Base-by-base conservation (phyloP, 2,888 invertebrate genomes). In the Pterobdella sp. region DNA sequence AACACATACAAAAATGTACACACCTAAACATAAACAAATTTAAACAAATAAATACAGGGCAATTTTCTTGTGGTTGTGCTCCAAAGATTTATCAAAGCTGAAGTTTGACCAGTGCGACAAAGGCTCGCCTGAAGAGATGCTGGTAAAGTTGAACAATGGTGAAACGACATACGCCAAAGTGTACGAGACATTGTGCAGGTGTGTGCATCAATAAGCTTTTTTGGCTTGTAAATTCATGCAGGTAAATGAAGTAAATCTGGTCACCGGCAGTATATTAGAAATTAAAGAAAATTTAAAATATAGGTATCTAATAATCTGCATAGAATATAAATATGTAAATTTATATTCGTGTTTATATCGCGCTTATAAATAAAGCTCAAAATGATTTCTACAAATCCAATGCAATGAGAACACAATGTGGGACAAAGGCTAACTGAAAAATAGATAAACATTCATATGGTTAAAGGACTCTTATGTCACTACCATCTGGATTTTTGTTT, bases 161-260 rank as follows among this genome's bases (percentile, higher is more conserved):
- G 80, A 80, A 73, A 82, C 83, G 22, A 84, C 83, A 31, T 84
- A 84, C 74, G 84, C 84, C 36, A 81, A 82, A 79, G 82, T 83
- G 37, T 84, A 82, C 77, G 82, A 83, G 74, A 83, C 81, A 2
- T 81, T 84, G 78, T 84, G 84, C 83, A 82, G 81, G 83, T 83
- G 75, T 10, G 70, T 69, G n/a, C 22, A 31, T 14, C 32, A 31
- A 31, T 65, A 1, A 32, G 2, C 14, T 35, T 31, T 42, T 42
- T 7, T 22, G n/a, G n/a, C n/a, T n/a, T n/a, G n/a, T n/a, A n/a
- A n/a, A n/a, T n/a, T n/a, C n/a, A n/a, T n/a, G n/a, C n/a, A n/a
- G n/a, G n/a, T n/a, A n/a, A n/a, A n/a, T n/a, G n/a, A n/a, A n/a
- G n/a, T n/a, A n/a, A n/a, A n/a, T 52, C 52, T 52, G 14, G 52